phyloP scores from a whole-genome alignment of 2,797 vertebrate genomes.

The Sebastes taczanowskii region DNA sequence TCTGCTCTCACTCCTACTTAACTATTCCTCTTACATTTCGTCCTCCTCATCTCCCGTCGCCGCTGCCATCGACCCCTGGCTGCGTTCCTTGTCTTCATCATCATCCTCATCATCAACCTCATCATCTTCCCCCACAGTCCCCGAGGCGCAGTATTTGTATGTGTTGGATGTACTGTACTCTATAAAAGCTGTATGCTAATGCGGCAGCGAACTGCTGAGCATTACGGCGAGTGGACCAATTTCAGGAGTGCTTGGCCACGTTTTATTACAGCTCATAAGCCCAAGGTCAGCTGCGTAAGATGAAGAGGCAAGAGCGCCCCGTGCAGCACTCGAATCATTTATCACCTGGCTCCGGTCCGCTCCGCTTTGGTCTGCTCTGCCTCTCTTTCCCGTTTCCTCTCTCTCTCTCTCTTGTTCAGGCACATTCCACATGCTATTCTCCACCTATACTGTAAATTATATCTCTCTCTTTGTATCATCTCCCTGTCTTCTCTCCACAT shows the following conservation, averaged over 20 bases:
- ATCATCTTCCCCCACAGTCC: conserved; percentile 51
- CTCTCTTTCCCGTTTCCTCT: conserved; percentile 24
- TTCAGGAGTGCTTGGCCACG: conserved; percentile 81
- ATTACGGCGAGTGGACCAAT: conserved; percentile 78
- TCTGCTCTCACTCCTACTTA: conserved; percentile 35
- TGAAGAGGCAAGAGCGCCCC: conserved; percentile 73
- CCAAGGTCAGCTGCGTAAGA: conserved; percentile 84
- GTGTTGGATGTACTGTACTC: conserved; percentile 52
- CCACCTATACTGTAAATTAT: conserved; percentile 38
- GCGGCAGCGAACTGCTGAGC: conserved; percentile 57
- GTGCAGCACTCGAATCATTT: conserved; percentile 72
- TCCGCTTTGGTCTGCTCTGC: conserved; percentile 31
- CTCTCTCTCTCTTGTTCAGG: conserved; percentile 33
- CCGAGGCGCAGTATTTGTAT: conserved; percentile 57
- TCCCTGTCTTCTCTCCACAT: neutral
- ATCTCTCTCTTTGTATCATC: conserved; percentile 27
- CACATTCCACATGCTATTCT: conserved; percentile 15
- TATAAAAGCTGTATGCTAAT: conserved; percentile 76
- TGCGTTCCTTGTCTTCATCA: conserved; percentile 50
- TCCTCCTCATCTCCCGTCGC: conserved; percentile 30
- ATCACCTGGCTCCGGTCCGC: conserved; percentile 56
- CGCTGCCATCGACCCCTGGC: conserved; percentile 55
- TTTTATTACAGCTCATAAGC: conserved; percentile 86
- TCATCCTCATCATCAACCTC: conserved; percentile 49
- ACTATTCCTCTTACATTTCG: conserved; percentile 32